Percentiles rank a stretch among this genome's conserved stretches.
These are phyloP conservation scores for Lingula anatina DNA, from an alignment of 2,888 invertebrate genomes.

Conservation along the genomic window DNA sequence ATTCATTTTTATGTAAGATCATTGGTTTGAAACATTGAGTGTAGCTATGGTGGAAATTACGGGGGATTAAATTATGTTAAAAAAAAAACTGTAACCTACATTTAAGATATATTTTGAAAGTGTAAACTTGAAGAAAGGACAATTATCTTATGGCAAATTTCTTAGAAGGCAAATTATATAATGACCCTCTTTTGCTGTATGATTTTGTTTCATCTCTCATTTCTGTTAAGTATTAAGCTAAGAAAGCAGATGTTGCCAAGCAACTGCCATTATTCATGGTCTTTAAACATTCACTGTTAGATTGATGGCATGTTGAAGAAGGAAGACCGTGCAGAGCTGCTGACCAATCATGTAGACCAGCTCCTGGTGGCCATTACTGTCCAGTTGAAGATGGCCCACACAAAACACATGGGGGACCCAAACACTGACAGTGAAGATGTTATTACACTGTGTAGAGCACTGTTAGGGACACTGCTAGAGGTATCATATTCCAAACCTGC, in stretches of 20 bases:
- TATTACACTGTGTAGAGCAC: conserved; percentile 47
- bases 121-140: too few species aligned
- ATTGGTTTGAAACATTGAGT: not conserved
- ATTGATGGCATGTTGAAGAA: conserved; percentile 64
- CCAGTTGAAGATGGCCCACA: conserved; percentile 61
- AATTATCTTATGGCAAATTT: too few species aligned
- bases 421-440: conserved; percentile 54
- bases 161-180: too few species aligned
- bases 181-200: too few species aligned
- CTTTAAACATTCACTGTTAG: too few species aligned
- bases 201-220: too few species aligned
- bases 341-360: conserved; percentile 63
- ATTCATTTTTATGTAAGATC: conserved; percentile 1
- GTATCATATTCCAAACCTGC: too few species aligned
- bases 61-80: not conserved
- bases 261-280: too few species aligned
- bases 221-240: too few species aligned
- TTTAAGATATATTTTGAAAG: too few species aligned
- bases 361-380: conserved; percentile 62
- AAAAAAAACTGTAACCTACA: not conserved
- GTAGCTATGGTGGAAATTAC: not conserved
- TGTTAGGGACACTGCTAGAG: conserved; percentile 51
- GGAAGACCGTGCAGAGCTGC: conserved; percentile 43
- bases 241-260: too few species aligned
- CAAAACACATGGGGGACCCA: conserved; percentile 51